These are phyloP conservation scores for Tiliqua scincoides DNA, from an alignment of 2,113 vertebrate species.

Conservation along the genomic window DNA sequence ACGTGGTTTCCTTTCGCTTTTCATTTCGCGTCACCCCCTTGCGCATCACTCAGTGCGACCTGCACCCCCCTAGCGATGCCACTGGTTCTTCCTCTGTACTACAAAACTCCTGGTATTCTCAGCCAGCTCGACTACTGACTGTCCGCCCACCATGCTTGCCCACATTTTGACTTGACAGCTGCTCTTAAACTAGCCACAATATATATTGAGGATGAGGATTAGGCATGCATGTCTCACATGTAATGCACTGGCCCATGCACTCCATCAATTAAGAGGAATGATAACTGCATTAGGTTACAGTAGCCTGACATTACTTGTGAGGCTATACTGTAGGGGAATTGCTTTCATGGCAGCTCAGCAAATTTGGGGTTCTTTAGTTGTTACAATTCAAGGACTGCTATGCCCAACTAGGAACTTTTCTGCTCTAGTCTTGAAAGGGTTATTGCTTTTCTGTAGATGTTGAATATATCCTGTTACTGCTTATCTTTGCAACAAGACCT, in stretches of 20 bases:
- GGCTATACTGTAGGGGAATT: background rate
- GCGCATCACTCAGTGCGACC: no score
- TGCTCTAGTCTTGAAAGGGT: background rate
- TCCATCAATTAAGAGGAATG: background rate
- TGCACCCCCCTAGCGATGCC: no score
- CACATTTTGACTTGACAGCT: no score
- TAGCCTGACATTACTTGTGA: background rate
- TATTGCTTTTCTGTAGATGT: constrained; percentile 35
- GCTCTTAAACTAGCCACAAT: no score
- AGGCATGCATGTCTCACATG: background rate
- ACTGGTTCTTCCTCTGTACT: no score
- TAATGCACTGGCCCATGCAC: no score
- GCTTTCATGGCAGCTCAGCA: background rate
- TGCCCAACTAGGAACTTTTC: background rate
- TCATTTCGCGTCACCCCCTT: no score
- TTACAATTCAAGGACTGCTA: constrained; percentile 26
- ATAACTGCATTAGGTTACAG: background rate
- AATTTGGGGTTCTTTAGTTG: background rate
- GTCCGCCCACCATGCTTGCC: no score
- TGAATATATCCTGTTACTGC: constrained; percentile 38
- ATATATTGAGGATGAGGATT: no score
- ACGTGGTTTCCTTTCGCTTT: no score
- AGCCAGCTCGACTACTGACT: no score
- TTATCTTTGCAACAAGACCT: constrained; percentile 35
- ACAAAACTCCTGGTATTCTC: no score